A percentile compares a stretch with the other conserved stretches of the same genome.
These are phyloP conservation scores for Cheilosia vulpina DNA, from an alignment of 2,888 invertebrate genomes.

Conservation along the genomic window DNA sequence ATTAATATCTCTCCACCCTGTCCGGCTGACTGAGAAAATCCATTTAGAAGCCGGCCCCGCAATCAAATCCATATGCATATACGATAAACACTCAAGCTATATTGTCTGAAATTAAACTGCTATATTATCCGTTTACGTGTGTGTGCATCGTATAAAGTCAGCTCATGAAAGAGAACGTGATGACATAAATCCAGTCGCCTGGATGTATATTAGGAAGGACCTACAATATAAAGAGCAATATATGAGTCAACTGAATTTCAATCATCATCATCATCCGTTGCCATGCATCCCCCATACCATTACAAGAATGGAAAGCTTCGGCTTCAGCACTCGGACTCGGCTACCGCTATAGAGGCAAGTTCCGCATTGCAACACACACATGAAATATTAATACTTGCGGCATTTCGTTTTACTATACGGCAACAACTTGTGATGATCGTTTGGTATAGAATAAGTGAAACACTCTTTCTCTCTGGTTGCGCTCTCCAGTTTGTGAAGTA, in stretches of 20 bases:
- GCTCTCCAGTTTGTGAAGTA: background rate
- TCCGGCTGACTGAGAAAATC: background rate
- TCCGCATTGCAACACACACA: conserved; percentile 30
- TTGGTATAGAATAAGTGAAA: conserved; percentile 3
- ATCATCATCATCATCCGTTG: conserved; percentile 31
- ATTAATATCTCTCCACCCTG: conserved; percentile 9
- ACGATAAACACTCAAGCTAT: conserved; percentile 8
- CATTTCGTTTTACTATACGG: background rate
- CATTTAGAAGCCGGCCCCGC: conserved; percentile 9
- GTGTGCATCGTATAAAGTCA: conserved; percentile 20
- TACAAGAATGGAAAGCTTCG: background rate
- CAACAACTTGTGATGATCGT: background rate
- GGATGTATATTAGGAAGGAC: conserved; percentile 26
- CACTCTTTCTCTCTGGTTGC: background rate
- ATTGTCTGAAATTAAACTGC: conserved; percentile 16
- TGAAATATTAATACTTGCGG: conserved; percentile 10
- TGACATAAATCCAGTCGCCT: conserved; percentile 46
- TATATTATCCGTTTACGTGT: conserved; percentile 7
- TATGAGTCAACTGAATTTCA: conserved; percentile 48
- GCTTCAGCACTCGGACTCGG: background rate
- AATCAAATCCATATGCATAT: conserved; percentile 19
- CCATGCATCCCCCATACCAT: background rate
- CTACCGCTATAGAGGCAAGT: conserved; percentile 1
- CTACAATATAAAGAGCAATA: conserved; percentile 10
- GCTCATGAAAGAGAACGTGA: conserved; percentile 27